Evolutionary conservation across 1,140 invertebrate species (phyloP), one percentile per base, ranked within the genome.

Genomic region (Brachionus koreanus): DNA sequence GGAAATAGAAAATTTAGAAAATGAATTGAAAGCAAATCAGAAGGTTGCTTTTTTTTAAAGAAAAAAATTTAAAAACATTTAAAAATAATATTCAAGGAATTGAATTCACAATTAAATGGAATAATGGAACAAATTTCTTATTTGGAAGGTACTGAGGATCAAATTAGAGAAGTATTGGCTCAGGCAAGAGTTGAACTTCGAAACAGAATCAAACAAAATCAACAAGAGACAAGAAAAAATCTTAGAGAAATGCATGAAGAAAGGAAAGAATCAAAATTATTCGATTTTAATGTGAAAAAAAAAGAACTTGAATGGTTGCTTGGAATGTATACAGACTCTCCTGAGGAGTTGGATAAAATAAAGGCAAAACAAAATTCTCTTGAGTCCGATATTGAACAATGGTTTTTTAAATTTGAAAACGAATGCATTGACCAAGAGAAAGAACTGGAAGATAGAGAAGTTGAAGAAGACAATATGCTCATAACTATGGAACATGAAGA

Each of bases 371-470:
- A 46, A 46, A 10, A 42, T 5, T 13, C 19, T 13, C n/a, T 74
- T 19, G 69, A 74, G 10, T 10, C 42, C 29, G 69, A 74, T 46
- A 74, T 43, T 29, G 69, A 74, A 25, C 69, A 74, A 49, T 74
- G 69, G 69, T 5, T 74, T 3, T 46, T 43, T 46, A 43, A 46
- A 25, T 74, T 74, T 46, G 69, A 74, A 29, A 74, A 74, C 29
- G 69, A 74, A 25, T 74, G 69, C 43, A 74, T 46, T 43, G 69
- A 74, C 12, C 69, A 74, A 46, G 69, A 74, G 7, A 74, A 74
- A 74, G 69, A 74, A 29, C 9, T 74, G 6, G 69, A 74, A 10
- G 69, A 74, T 35, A 74, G 25, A 46, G 69, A 74, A 46, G 69
- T 25, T 25, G 69, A 74, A 46, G 69, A 74, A 23, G 69, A 74